A percentile compares a stretch with the other conserved stretches of the same genome.
phyloP scores from a whole-genome alignment of 2,888 invertebrate species.

The Perdita meconis region DNA sequence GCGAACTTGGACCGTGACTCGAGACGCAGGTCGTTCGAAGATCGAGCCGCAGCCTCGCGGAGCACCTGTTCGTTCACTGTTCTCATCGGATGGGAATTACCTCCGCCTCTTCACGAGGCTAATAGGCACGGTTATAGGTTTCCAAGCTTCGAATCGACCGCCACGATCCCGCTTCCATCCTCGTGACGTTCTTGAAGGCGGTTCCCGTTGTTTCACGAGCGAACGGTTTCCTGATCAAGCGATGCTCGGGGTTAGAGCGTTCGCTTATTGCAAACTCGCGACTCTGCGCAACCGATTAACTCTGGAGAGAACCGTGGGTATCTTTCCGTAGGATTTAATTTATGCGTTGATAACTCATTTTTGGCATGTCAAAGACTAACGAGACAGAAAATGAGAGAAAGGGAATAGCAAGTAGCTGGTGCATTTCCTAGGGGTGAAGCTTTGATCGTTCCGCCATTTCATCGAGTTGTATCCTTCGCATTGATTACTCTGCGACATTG shows the following conservation, averaged over 20 bases:
- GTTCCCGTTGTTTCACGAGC: conserved; percentile 6
- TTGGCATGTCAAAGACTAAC: no score
- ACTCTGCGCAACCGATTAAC: no score
- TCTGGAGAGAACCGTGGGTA: no score
- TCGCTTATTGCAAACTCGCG: no score
- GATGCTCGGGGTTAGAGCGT: neutral
- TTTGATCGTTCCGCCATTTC: no score
- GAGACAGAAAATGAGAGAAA: no score
- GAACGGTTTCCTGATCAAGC: neutral
- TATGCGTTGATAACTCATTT: no score
- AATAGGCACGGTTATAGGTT: conserved; percentile 10
- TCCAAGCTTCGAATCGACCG: neutral
- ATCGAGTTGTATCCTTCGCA: no score
- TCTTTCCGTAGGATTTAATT: no score
- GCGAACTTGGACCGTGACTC: conserved; percentile 59
- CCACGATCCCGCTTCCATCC: neutral
- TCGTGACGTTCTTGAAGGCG: neutral
- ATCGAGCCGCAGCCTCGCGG: conserved; percentile 14
- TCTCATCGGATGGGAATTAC: neutral
- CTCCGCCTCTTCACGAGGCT: neutral
- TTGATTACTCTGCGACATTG: no score
- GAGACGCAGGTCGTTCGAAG: conserved; percentile 4
- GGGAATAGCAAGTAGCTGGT: no score
- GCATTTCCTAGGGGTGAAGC: no score
- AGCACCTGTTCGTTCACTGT: neutral